Conservation (phyloP, 2,113 vertebrate species). For the Lathamus discolor region DNA sequence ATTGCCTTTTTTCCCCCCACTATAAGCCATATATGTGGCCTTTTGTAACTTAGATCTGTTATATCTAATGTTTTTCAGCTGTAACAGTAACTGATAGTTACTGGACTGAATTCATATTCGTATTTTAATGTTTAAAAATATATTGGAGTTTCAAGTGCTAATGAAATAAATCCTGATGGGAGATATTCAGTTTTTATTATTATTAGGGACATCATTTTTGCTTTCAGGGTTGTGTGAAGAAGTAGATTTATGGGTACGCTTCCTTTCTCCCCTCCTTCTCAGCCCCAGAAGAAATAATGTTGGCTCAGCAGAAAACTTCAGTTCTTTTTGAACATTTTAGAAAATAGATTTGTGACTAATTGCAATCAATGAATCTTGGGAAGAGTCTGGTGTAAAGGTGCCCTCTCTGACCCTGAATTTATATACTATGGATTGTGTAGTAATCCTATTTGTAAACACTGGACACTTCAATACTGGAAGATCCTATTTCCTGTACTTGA, state of each 20-base stretch:
- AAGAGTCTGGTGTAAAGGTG: background rate
- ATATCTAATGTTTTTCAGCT: background rate
- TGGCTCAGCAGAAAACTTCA: background rate
- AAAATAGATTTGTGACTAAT: background rate
- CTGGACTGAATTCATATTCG: background rate
- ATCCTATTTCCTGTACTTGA: background rate
- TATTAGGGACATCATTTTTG: background rate
- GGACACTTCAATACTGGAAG: background rate
- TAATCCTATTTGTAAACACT: background rate
- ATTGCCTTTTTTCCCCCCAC: background rate
- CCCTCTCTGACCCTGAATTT: background rate
- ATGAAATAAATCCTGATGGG: background rate
- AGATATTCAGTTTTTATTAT: background rate
- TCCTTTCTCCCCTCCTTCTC: background rate
- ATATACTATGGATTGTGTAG: background rate
- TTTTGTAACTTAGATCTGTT: background rate
- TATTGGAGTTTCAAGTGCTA: background rate
- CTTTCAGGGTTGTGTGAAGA: background rate
- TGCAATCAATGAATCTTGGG: background rate
- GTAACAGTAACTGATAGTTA: background rate
- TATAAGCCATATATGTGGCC: background rate
- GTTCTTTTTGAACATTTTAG: background rate
- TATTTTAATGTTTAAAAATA: background rate
- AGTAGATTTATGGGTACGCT: background rate
- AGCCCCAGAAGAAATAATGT: background rate